A percentile compares a stretch with the other conserved stretches of the same genome.
Evolutionary conservation across 2,888 invertebrate species (phyloP).

Genomic region (Embidobia sp.): DNA sequence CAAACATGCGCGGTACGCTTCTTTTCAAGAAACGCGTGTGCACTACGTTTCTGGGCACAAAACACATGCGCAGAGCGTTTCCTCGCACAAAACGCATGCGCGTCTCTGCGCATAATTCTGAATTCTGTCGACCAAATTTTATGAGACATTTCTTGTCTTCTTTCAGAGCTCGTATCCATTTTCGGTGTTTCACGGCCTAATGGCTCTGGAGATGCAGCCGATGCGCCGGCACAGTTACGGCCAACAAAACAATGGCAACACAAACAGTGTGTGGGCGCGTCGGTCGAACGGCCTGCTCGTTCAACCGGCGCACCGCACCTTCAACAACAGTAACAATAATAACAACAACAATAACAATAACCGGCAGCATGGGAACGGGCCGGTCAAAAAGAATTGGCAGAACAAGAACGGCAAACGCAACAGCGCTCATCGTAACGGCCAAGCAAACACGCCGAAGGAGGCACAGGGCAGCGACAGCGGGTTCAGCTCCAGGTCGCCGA

Average conservation of each 20-base stretch:
- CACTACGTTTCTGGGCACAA: no score
- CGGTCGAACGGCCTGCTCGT: slow-evolving; percentile 69
- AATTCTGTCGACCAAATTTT: no score
- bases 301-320: slow-evolving; percentile 70
- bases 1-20: no score
- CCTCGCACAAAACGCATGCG: no score
- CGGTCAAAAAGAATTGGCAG: slow-evolving; percentile 74
- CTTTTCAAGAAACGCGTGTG: no score
- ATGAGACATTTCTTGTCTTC: neutral
- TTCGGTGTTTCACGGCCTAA: slow-evolving; percentile 74
- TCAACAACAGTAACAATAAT: slow-evolving; percentile 19
- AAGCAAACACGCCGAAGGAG: slow-evolving; percentile 70
- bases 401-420: slow-evolving; percentile 69
- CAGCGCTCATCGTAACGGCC: slow-evolving; percentile 64
- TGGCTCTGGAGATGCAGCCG: slow-evolving; percentile 74
- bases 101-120: no score
- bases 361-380: slow-evolving; percentile 68
- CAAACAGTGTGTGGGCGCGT: slow-evolving; percentile 73
- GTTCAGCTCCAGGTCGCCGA: slow-evolving; percentile 79
- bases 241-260: slow-evolving; percentile 68
- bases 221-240: slow-evolving; percentile 71
- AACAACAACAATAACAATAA: slow-evolving; percentile 18
- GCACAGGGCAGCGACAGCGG: slow-evolving; percentile 77
- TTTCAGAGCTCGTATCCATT: slow-evolving; percentile 73
- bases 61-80: no score